These are phyloP conservation scores for Drosophila ironensis DNA, from an alignment of 1,140 invertebrate genomes.

Conservation along the genomic window DNA sequence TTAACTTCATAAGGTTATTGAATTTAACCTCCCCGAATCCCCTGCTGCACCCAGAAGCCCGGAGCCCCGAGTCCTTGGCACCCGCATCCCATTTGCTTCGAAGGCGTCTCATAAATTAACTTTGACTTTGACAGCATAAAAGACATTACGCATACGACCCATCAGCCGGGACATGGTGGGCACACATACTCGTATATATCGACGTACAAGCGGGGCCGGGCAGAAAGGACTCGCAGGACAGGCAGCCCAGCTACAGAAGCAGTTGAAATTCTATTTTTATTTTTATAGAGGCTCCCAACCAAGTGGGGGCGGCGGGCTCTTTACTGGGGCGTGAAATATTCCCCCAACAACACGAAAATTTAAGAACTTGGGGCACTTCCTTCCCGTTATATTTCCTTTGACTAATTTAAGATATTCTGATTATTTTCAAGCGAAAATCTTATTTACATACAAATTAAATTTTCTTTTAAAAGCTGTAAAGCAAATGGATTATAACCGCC, in stretches of 20 bases:
- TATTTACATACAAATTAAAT: too few relatives aligned
- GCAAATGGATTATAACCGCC: too few relatives aligned
- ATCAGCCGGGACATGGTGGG: conserved; percentile 1
- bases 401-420: too few relatives aligned
- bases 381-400: not conserved
- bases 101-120: conserved; percentile 53
- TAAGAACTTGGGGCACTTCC: not conserved
- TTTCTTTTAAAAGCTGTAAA: too few relatives aligned
- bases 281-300: not conserved
- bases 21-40: conserved; percentile 42
- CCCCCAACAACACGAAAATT: not conserved
- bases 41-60: not conserved
- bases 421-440: too few relatives aligned
- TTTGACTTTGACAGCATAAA: conserved; percentile 72
- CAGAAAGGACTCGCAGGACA: not conserved
- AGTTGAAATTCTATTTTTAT: conserved; percentile 43
- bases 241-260: conserved; percentile 2
- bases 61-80: not conserved
- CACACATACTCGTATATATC: too few relatives aligned
- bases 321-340: conserved; percentile 8
- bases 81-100: conserved; percentile 22
- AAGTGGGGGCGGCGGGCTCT: not conserved
- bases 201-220: too few relatives aligned
- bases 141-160: conserved; percentile 66
- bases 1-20: conserved; percentile 73